Percentiles rank a stretch among this genome's conserved stretches.
These are phyloP conservation scores for Orthochromis malagaraziensis DNA, from an alignment of 2,113 vertebrate species.

Conservation along the genomic window DNA sequence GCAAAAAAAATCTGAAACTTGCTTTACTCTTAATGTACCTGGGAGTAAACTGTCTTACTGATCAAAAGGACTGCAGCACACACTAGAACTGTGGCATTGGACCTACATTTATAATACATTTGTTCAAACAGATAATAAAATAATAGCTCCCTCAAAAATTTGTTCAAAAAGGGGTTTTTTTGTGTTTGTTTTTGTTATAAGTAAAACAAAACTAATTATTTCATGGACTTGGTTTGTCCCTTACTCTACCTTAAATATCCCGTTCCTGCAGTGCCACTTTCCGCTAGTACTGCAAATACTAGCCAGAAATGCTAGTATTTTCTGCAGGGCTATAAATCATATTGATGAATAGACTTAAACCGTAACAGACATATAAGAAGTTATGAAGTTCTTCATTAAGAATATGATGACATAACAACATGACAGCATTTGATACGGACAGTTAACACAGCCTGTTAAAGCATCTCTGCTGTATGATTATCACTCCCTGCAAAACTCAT, in stretches of 20 bases:
- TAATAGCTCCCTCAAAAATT: not conserved
- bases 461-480: not conserved
- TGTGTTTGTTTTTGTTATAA: not conserved
- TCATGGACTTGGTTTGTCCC: not conserved
- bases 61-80: not conserved
- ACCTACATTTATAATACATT: not conserved
- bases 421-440: not conserved
- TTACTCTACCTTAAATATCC: not conserved
- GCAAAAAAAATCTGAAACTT: not conserved
- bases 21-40: not conserved
- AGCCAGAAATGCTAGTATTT: not conserved
- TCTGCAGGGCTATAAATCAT: not conserved
- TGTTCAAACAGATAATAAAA: not conserved
- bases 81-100: not conserved
- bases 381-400: not conserved
- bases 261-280: not conserved
- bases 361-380: not conserved
- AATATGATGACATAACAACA: not conserved
- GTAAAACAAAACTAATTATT: not conserved
- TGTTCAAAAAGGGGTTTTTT: rapidly evolving
- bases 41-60: not conserved
- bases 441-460: not conserved
- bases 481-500: not conserved
- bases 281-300: not conserved
- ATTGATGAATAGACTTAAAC: not conserved